Conservation (phyloP, 2,113 vertebrate genomes). For the Gila orcuttii region DNA sequence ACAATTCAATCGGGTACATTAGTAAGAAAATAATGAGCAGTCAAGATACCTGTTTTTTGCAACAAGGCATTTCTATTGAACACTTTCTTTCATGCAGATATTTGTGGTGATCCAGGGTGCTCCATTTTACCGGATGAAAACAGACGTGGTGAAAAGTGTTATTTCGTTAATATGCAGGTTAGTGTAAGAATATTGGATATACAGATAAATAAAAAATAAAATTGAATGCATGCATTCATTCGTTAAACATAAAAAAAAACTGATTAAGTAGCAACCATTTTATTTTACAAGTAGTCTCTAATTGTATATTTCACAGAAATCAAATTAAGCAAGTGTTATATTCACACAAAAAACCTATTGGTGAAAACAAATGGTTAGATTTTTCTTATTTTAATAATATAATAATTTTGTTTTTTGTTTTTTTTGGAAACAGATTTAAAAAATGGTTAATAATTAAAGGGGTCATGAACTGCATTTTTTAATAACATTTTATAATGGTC, state of each 20-base stretch:
- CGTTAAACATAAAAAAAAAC: not conserved
- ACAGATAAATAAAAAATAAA: not conserved
- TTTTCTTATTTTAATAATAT: not conserved
- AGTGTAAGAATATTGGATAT: not conserved
- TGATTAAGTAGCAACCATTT: not conserved
- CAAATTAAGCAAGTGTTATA: not conserved
- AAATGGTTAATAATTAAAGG: not conserved
- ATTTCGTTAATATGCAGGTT: constrained; percentile 1
- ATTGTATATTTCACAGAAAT: not conserved
- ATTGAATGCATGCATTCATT: not conserved
- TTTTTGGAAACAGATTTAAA: not conserved
- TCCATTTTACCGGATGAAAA: not conserved
- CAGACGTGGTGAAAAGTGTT: not conserved
- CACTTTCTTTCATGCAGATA: not conserved
- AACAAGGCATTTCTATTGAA: constrained; percentile 27
- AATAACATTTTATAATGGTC: too few species aligned
- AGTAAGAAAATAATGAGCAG: not conserved
- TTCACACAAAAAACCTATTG: too few species aligned
- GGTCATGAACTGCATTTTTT: too few species aligned
- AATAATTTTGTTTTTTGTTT: not conserved
- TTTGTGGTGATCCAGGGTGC: constrained; percentile 16
- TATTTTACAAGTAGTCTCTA: not conserved
- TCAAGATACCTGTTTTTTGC: not conserved
- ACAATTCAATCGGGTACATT: not conserved
- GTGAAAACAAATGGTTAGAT: not conserved